Evolutionary conservation across 2,113 vertebrate species (phyloP).

Genomic region (Podiceps cristatus): DNA sequence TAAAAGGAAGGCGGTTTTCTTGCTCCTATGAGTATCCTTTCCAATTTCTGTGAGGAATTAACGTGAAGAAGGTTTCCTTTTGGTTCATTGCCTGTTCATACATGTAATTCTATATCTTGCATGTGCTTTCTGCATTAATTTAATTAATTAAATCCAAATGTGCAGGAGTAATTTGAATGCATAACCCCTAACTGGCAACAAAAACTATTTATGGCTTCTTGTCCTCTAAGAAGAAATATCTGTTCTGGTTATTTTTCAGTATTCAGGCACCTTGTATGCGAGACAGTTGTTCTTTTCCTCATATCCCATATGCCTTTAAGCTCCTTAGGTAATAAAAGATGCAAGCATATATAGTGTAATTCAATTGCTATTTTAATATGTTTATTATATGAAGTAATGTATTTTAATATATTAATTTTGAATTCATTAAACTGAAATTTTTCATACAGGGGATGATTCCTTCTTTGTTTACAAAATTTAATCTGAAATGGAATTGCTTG

Average conservation of each 20-base stretch:
- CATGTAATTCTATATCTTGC: not conserved
- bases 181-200: not conserved
- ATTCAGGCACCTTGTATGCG: not conserved
- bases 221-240: not conserved
- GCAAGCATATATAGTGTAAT: not conserved
- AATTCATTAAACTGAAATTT: not conserved
- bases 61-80: not conserved
- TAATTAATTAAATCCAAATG: not conserved
- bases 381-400: not conserved
- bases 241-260: not conserved
- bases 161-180: not conserved
- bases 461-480: not conserved
- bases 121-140: not conserved
- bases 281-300: not conserved
- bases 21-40: not conserved
- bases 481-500: not conserved
- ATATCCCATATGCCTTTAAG: not conserved
- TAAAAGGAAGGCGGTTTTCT: not conserved
- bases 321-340: not conserved
- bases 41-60: not conserved
- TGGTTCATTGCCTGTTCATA: not conserved
- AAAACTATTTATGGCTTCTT: not conserved
- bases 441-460: accelerated
- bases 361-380: not conserved
- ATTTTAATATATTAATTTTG: not conserved